Base-by-base conservation (phyloP, 2,888 invertebrate species). In the Pseudococcus viburni region DNA sequence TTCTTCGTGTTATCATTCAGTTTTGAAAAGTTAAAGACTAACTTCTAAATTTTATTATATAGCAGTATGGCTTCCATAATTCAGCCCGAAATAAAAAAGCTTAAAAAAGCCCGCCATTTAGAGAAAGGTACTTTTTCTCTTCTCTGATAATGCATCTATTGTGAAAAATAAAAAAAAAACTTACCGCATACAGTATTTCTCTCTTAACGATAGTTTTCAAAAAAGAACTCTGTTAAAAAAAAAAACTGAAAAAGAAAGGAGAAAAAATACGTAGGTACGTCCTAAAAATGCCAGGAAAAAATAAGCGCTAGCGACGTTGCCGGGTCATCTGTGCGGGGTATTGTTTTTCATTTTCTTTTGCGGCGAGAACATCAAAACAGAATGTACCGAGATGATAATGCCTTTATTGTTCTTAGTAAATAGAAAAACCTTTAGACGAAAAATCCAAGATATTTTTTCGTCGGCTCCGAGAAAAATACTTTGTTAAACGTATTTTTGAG, bases 291-390 rank as follows among this genome's bases (percentile, higher is more conserved):
- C 42, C 51, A 64, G 39, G 64, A 86, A 73, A 86, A 86, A 85
- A 64, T 39, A 39, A 85, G 59, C 33, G 59, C 26, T n/a, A 73
- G 73, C 73, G 42, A 46, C 64, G 68, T 86, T 73, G 86, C 73
- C 86, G 73, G 86, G 86, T 86, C 86, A 86, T 68, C 85, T 22
- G 19, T 12, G 33, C 64, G 73, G 48, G 73, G 73, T 86, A 86
- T 86, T 86, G 86, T 86, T 86, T 86, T 46, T 86, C 64, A 73
- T 68, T 73, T 86, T 85, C 85, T 85, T 85, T 51, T 26, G 39
- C 85, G 55, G 39, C n/a, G 85, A 64, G 73, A 86, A 73, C 86
- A 86, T 86, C 48, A 73, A 86, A 86, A 86, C 73, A 73, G 42
- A 64, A 86, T 42, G 64, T 80, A 86, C 68, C 42, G 68, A 48